Conservation (phyloP, 2,113 vertebrate genomes). For the Pseudorectes ferrugineus region DNA sequence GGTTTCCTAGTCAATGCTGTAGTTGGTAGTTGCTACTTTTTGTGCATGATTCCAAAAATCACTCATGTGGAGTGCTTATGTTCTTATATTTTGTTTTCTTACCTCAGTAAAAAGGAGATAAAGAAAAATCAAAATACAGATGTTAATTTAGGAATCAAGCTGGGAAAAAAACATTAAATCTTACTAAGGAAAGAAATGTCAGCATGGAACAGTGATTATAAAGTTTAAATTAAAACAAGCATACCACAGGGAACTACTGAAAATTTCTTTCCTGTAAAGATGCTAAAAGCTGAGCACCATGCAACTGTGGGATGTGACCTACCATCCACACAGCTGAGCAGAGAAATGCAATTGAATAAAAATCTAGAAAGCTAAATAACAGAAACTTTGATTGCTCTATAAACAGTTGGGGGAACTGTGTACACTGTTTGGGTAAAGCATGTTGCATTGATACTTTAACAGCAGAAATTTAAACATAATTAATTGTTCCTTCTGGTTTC, state of each 20-base stretch:
- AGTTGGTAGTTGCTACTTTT: not conserved
- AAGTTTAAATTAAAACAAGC: not conserved
- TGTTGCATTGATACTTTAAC: not conserved
- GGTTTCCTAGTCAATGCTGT: not conserved
- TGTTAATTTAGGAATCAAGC: not conserved
- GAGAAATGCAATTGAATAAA: not conserved
- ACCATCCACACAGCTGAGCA: not conserved
- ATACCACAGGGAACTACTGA: not conserved
- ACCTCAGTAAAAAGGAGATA: not conserved
- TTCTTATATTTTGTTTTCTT: not conserved
- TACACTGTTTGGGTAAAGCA: not conserved
- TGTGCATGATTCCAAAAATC: not conserved
- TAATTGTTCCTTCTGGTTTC: not conserved
- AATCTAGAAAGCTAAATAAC: not conserved
- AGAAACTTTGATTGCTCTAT: not conserved
- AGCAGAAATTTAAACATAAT: not conserved
- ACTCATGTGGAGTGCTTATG: not conserved
- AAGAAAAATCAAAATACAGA: not conserved
- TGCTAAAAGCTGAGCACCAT: not conserved
- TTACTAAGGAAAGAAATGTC: not conserved
- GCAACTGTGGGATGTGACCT: not conserved
- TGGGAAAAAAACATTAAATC: not conserved
- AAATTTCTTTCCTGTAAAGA: not conserved
- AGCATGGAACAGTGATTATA: not conserved
- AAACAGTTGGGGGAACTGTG: not conserved